Evolutionary conservation across 2,113 vertebrate species (phyloP), one percentile per base, ranked within the genome.

Genomic region (Isurus oxyrinchus): DNA sequence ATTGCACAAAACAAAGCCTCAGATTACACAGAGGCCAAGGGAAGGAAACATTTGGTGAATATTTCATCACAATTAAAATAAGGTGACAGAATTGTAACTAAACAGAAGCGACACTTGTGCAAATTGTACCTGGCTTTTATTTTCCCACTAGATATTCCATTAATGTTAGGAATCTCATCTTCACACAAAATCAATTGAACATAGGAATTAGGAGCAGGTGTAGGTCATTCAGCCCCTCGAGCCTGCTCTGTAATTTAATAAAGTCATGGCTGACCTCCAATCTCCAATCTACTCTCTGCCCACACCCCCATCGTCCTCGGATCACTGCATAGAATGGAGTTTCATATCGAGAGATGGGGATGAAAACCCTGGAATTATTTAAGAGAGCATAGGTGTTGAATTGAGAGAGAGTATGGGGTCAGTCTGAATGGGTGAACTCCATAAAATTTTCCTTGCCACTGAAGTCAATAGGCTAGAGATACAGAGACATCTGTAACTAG

Each of bases 21-120:
- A 98, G 98, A 98, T 98, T 99, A 99, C 99, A 98, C 98, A 98
- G 98, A 98, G 98, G 98, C 97, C 98, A 98, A 98, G 98, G 97
- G 98, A 98, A 98, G 98, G 98, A 98, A 98, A 98, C 84, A 87
- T 25, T 53, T 21, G 6, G 0, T 87, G 16, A 84, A 44, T 44
- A 97, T 98, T 98, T 97, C 97, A 97, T 98, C 97, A 98, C 98
- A 98, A 98, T 98, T 98, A 90, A 5, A 90, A 90, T 90, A 57
- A 90, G 23, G 88, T 91, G 4, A 61, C 53, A 61, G 27, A 49
- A 57, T 11, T 57, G 53, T 66, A 6, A 59, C 10, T 31, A 27
- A 23, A 31, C 59, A 66, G 91, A 1, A 93, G 11, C 27, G 63
- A 63, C 14, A 63, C 14, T 40, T 61, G 59, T 14, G n/a, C 55